Evolutionary conservation across 2,113 vertebrate species (phyloP), one percentile per base, ranked within the genome.

Genomic region (Naja naja): DNA sequence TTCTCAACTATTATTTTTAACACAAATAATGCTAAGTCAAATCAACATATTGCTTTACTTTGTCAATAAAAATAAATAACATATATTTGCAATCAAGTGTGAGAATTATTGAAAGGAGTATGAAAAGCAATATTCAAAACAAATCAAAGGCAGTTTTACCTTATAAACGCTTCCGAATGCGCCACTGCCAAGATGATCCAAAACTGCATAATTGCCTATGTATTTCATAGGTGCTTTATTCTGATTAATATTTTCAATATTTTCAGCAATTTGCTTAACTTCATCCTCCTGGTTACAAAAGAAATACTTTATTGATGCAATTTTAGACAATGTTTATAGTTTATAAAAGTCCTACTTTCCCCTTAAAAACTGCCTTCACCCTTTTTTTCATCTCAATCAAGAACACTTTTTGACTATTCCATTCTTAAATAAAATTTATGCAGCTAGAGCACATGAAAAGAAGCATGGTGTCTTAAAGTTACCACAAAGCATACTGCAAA

Each of bases 121-220:
- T 20, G 43, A 60, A 90, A 30, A 86, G 64, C 34, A 92, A 34
- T 0, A 49, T 6, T 30, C 89, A 89, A 87, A 60, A 43, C 94
- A 45, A 8, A 93, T 43, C 3, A 87, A 93, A 92, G 4, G n/a
- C 18, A 96, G 89, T 47, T 52, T 97, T 94, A 98, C 98, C 98
- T 99, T 99, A 95, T 98, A 99, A 89, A 99, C 98, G 23, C 97
- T 99, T 91, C 98, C 98, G 95, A 99, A 99, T 88, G 98, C 98
- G 53, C 98, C 99, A 47, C 98, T 98, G 95, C 98, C 99, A 88
- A 99, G 96, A 95, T 98, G 98, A 93, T 99, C 98, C 97, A 99
- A 96, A 95, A 99, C 95, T 0, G 98, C 97, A 16, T 99, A 98
- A 94, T 98, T 98, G 30, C 97, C 98, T 96, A 98, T 98, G 30